phyloP scores from a whole-genome alignment of 2,113 vertebrate genomes.

The Megaleporinus macrocephalus region DNA sequence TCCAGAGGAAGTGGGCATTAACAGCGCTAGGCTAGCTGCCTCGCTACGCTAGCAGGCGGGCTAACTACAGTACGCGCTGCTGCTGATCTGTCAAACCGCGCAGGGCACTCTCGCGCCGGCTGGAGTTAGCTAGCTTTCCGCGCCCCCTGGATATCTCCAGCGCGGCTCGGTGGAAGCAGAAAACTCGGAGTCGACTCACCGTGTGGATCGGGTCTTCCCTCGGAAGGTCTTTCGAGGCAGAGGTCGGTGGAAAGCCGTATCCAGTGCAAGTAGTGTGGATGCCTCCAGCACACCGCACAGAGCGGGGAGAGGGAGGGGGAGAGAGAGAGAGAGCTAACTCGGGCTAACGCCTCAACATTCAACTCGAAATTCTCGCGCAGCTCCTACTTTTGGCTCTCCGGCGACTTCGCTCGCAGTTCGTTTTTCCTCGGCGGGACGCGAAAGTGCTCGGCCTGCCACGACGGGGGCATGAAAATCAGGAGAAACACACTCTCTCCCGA shows the following conservation, averaged over 20 bases:
- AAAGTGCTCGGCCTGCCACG: slow-evolving; percentile 69
- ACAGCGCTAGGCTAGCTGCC: not conserved
- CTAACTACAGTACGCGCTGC: slow-evolving; percentile 19
- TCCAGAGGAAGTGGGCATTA: not conserved
- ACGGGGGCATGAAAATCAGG: slow-evolving; percentile 66
- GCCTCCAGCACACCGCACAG: slow-evolving; percentile 42
- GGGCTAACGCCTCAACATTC: slow-evolving; percentile 48
- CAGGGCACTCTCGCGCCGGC: slow-evolving; percentile 34
- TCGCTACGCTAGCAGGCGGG: not conserved
- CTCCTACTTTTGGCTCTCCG: slow-evolving; percentile 36
- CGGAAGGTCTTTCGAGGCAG: slow-evolving; percentile 14
- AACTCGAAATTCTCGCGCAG: not conserved
- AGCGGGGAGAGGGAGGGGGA: slow-evolving; percentile 28
- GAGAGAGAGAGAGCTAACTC: slow-evolving; percentile 14
- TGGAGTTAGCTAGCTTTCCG: slow-evolving; percentile 36
- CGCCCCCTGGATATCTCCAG: no score
- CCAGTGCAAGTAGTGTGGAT: slow-evolving; percentile 55
- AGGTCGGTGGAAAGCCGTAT: slow-evolving; percentile 59
- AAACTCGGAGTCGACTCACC: slow-evolving; percentile 64
- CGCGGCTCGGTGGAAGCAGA: slow-evolving; percentile 8
- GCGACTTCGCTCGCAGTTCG: slow-evolving; percentile 36
- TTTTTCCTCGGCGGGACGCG: slow-evolving; percentile 20
- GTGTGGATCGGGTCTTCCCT: slow-evolving; percentile 39
- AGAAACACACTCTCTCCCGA: slow-evolving; percentile 55
- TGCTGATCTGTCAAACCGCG: slow-evolving; percentile 71